These are phyloP conservation scores for Sepioteuthis lessoniana DNA, from an alignment of 2,888 invertebrate genomes.

Conservation along the genomic window DNA sequence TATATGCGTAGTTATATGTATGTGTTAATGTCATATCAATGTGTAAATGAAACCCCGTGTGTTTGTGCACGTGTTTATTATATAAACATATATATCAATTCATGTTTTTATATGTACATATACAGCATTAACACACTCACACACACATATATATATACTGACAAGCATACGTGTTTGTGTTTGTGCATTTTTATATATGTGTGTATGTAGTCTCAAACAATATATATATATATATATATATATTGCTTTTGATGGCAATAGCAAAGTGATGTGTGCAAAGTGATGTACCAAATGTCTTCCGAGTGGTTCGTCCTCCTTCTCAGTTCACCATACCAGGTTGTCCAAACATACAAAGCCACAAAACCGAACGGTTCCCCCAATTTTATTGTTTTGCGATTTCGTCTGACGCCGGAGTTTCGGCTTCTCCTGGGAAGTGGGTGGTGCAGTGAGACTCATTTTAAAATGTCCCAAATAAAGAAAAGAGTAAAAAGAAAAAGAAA, in stretches of 20 bases:
- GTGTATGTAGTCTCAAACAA: no score
- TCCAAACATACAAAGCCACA: conserved; percentile 33
- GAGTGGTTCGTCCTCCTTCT: not conserved
- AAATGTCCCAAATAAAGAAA: not conserved
- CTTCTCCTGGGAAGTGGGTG: conserved; percentile 2
- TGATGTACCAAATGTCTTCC: conserved; percentile 33
- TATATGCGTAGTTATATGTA: no score
- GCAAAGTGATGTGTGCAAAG: not conserved
- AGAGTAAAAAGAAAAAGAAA: not conserved
- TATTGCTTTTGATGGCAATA: not conserved
- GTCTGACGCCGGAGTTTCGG: not conserved
- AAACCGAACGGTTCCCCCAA: conserved; percentile 1
- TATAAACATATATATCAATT: no score
- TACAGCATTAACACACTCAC: no score
- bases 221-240: no score
- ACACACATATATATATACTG: no score
- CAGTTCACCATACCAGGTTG: not conserved
- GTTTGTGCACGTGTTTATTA: no score
- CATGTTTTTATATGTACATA: no score
- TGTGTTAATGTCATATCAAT: no score
- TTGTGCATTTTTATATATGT: no score
- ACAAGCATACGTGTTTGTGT: no score
- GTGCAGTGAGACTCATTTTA: not conserved
- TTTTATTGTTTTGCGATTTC: not conserved
- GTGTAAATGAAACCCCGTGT: no score